Evolutionary conservation across 2,888 invertebrate genomes (phyloP), one percentile per base, ranked within the genome.

Genomic region (Campoletis raptor): DNA sequence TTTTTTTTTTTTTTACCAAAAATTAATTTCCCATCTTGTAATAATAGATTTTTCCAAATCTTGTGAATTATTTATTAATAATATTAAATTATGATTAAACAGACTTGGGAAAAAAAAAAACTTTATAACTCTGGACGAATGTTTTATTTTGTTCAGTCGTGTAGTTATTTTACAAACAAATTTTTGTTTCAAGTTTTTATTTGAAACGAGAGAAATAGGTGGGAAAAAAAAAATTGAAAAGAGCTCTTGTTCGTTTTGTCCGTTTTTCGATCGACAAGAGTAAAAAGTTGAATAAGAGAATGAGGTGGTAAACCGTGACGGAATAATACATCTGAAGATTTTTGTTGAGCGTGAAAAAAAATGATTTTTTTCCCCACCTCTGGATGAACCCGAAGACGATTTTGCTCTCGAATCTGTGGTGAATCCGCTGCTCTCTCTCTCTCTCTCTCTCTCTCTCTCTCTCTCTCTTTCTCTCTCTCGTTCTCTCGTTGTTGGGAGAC

Each of bases 401-500:
- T 88, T 88, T 76, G 69, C 77, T 66, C 78, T 66, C 78, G 89
- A 86, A 85, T 89, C 84, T 85, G 88, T 88, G 89, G 89, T 89
- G 90, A 61, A 48, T 77, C 12, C 18, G 70, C 40, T 73, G 72
- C 66, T 82, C 76, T 48, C 24, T 66, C n/a, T n/a, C n/a, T n/a
- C n/a, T n/a, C n/a, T n/a, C n/a, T n/a, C n/a, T n/a, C n/a, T n/a
- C n/a, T n/a, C n/a, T n/a, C n/a, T n/a, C n/a, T n/a, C n/a, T n/a
- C n/a, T n/a, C n/a, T n/a, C n/a, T n/a, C n/a, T n/a, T n/a, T n/a
- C n/a, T n/a, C n/a, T n/a, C n/a, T n/a, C n/a, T n/a, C n/a, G n/a
- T n/a, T n/a, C n/a, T n/a, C 82, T 74, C 54, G 81, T 89, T 89
- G 89, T 87, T 88, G 85, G 87, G 85, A 87, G 83, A 88, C 89